Conservation (phyloP, 2,113 vertebrate species). For the Cariama cristata region DNA sequence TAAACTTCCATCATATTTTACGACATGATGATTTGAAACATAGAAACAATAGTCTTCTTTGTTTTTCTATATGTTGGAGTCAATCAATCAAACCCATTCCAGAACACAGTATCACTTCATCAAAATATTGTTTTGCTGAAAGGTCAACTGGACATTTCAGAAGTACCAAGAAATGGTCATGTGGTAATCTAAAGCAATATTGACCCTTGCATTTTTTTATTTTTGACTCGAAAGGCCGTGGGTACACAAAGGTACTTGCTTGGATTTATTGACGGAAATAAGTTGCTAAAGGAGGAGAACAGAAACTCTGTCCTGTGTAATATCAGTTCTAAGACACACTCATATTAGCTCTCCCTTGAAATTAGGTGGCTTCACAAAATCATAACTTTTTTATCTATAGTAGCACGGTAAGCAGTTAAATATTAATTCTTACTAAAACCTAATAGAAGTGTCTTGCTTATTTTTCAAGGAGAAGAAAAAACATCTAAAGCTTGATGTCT, state of each 20-base stretch:
- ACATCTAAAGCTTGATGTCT: rapidly evolving
- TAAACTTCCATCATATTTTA: not conserved
- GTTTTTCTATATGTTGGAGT: not conserved
- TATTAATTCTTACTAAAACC: not conserved
- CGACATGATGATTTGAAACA: not conserved
- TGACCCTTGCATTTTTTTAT: not conserved
- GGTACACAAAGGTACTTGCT: not conserved
- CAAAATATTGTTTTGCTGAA: not conserved
- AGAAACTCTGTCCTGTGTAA: not conserved
- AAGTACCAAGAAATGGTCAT: not conserved
- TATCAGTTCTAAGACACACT: not conserved
- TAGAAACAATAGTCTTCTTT: not conserved
- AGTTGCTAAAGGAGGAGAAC: not conserved
- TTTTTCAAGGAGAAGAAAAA: not conserved
- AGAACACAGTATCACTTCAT: not conserved
- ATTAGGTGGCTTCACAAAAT: not conserved
- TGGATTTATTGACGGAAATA: not conserved
- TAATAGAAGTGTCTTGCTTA: not conserved
- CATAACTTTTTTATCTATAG: not conserved
- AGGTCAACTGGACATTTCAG: not conserved
- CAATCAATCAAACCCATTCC: not conserved
- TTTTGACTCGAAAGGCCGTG: not conserved
- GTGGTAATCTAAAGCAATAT: not conserved
- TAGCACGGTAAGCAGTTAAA: not conserved
- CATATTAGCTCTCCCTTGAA: not conserved